phyloP scores from a whole-genome alignment of 2,113 vertebrate genomes.

The Nesogale talazaci region DNA sequence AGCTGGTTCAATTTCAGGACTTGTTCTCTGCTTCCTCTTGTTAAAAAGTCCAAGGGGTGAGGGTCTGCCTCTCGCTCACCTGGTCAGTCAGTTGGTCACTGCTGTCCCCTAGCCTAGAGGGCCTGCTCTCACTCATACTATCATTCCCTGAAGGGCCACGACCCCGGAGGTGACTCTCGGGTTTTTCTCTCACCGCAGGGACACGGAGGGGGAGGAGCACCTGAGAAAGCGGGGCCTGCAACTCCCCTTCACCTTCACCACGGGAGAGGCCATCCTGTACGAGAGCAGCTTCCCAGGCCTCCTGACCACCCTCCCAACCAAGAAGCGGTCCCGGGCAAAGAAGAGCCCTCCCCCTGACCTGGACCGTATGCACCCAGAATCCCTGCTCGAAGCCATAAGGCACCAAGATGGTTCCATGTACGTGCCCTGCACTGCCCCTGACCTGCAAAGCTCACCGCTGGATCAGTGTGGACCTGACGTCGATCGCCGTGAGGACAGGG shows the following conservation, averaged over 20 bases:
- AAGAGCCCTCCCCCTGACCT: constrained; percentile 67
- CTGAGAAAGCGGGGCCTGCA: constrained; percentile 89
- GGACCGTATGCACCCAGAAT: constrained; percentile 78
- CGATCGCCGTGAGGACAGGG: not conserved
- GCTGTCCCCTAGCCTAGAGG: not conserved
- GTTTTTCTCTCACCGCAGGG: constrained; percentile 80
- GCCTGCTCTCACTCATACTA: no score
- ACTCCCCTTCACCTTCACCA: constrained; percentile 91
- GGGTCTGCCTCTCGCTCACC: not conserved
- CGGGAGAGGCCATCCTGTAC: constrained; percentile 91
- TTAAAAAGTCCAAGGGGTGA: not conserved
- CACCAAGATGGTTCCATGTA: constrained; percentile 85
- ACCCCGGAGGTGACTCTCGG: not conserved
- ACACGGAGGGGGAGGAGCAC: constrained; percentile 91
- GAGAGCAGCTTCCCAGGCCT: constrained; percentile 84
- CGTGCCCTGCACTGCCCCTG: constrained; percentile 69
- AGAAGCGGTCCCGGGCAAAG: constrained; percentile 76
- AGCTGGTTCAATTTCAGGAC: not conserved
- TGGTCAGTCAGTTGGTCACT: not conserved
- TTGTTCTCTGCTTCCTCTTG: not conserved
- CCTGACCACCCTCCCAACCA: constrained; percentile 72
- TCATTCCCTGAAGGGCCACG: not conserved
- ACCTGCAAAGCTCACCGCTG: constrained; percentile 75
- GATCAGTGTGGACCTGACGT: not conserved
- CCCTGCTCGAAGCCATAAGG: constrained; percentile 85